Conservation (phyloP, 2,888 invertebrate genomes). For the Ochropacha duplaris region DNA sequence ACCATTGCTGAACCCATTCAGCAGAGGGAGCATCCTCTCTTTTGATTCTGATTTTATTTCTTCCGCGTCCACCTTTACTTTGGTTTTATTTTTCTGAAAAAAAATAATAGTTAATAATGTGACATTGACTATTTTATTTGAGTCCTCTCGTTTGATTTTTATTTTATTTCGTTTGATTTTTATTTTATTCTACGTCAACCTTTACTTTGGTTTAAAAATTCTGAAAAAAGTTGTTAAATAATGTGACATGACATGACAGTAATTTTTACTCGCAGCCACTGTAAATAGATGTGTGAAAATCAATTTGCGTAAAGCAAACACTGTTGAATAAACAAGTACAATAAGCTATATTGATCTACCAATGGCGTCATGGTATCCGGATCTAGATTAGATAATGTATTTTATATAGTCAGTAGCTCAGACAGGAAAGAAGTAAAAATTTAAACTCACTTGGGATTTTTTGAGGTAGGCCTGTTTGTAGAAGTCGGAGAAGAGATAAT, state of each 20-base stretch:
- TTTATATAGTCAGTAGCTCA: neutral
- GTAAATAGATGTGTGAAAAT: neutral
- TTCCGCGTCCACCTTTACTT: conserved; percentile 51
- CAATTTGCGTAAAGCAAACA: neutral
- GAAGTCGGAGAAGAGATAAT: conserved; percentile 95
- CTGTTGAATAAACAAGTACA: neutral
- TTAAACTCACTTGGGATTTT: conserved; percentile 50
- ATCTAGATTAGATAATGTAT: neutral
- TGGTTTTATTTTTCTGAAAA: conserved; percentile 44
- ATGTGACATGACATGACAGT: neutral
- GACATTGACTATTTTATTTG: no score
- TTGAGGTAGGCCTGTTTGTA: conserved; percentile 90
- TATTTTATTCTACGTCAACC: conserved; percentile 48
- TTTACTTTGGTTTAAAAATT: conserved; percentile 50
- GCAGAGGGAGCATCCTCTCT: conserved; percentile 63
- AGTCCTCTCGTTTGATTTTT: conserved; percentile 65
- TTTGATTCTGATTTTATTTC: conserved; percentile 53
- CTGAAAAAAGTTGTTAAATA: conserved; percentile 34
- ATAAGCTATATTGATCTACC: neutral
- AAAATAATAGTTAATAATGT: no score
- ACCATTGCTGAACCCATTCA: conserved; percentile 73
- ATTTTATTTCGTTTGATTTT: conserved; percentile 41
- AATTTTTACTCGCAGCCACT: neutral
- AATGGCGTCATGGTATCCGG: neutral
- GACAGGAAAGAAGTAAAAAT: neutral